phyloP scores from a whole-genome alignment of 2,888 invertebrate genomes.

The Drosophila pullipes region DNA sequence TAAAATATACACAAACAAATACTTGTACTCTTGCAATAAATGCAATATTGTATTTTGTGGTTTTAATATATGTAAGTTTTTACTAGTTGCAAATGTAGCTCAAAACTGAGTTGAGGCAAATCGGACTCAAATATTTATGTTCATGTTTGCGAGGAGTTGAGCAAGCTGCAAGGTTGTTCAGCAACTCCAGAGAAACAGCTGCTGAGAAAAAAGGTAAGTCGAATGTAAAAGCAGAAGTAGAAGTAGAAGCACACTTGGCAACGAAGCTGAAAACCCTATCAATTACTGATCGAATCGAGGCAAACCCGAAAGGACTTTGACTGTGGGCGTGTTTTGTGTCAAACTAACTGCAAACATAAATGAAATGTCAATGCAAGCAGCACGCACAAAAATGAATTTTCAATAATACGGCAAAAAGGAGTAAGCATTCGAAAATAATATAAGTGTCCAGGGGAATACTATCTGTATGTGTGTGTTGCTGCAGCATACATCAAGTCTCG shows the following conservation, averaged over 20 bases:
- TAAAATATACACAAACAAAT: background rate
- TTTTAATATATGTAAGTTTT: background rate
- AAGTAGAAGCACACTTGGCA: constrained; percentile 14
- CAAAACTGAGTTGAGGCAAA: constrained; percentile 3
- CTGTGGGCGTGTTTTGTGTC: constrained; percentile 35
- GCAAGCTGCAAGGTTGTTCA: background rate
- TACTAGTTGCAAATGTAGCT: background rate
- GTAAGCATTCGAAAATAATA: background rate
- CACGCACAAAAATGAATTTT: constrained; percentile 72
- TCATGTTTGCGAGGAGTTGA: constrained; percentile 12
- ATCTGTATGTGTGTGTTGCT: background rate
- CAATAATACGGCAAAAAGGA: constrained; percentile 42
- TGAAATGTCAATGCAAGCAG: constrained; percentile 71
- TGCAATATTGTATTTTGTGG: background rate
- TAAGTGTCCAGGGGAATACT: constrained; percentile 2
- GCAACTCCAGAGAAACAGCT: constrained; percentile 12
- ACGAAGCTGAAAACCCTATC: constrained; percentile 55
- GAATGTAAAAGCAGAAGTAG: background rate
- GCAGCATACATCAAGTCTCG: constrained; percentile 66
- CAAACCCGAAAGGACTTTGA: constrained; percentile 50
- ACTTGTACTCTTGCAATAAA: background rate
- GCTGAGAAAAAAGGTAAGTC: background rate
- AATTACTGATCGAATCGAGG: constrained; percentile 57
- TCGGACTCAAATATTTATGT: constrained; percentile 31
- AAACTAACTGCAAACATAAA: constrained; percentile 64